Percentiles rank a stretch among this genome's conserved stretches.
Conservation (phyloP, 1,140 invertebrate genomes). For the Drosophila pruinosa region DNA sequence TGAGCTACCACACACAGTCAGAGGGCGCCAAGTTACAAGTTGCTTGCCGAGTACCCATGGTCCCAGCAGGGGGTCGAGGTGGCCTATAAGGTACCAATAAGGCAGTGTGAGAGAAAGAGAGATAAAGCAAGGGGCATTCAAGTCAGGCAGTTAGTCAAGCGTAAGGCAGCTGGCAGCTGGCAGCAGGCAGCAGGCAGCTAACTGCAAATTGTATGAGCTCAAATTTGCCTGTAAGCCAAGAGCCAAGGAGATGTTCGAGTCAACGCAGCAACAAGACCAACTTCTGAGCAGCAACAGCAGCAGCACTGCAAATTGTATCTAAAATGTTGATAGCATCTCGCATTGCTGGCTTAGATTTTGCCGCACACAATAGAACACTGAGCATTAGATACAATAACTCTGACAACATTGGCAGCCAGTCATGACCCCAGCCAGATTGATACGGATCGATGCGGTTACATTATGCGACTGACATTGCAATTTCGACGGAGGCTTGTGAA, state of each 20-base stretch:
- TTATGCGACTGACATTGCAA: slow-evolving; percentile 6
- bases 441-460: slow-evolving; percentile 49
- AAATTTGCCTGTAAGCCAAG: slow-evolving; percentile 63
- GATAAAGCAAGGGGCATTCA: slow-evolving; percentile 27
- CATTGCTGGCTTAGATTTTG: slow-evolving; percentile 47
- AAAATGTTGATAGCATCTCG: slow-evolving; percentile 67
- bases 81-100: no score
- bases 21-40: slow-evolving; percentile 32
- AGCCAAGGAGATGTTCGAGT: slow-evolving; percentile 13
- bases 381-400: slow-evolving; percentile 69
- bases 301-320: slow-evolving; percentile 46
- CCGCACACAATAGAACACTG: slow-evolving; percentile 33
- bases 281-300: slow-evolving; percentile 14
- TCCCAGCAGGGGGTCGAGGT: slow-evolving; percentile 3
- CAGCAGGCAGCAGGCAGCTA: slow-evolving; percentile 34
- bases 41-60: slow-evolving; percentile 23
- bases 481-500: no score
- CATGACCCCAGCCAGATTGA: slow-evolving; percentile 50
- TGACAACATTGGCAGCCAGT: slow-evolving; percentile 42
- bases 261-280: neutral
- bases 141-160: slow-evolving; percentile 67
- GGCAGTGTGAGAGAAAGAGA: neutral
- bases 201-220: slow-evolving; percentile 75
- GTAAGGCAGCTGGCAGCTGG: slow-evolving; percentile 47
- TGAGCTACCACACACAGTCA: slow-evolving; percentile 42